Conservation (phyloP, 2,113 vertebrate genomes). For the Leptobrachium ailaonicum region DNA sequence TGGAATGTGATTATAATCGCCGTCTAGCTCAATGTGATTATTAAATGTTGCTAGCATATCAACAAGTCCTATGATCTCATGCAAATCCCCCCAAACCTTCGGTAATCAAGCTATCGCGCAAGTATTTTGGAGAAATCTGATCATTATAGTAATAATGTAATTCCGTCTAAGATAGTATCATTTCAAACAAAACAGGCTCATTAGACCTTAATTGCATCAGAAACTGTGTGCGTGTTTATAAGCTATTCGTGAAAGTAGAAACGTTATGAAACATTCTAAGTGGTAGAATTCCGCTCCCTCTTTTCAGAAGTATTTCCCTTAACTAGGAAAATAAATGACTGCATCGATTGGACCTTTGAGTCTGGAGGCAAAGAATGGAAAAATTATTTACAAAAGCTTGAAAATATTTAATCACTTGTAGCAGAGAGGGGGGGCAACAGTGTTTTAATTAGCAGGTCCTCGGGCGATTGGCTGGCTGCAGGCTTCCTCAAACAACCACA, state of each 20-base stretch:
- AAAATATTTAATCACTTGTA: conserved; percentile 97
- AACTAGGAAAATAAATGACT: conserved; percentile 78
- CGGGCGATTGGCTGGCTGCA: conserved; percentile 87
- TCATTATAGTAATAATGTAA: conserved; percentile 60
- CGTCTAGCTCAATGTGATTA: conserved; percentile 33
- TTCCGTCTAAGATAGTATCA: conserved; percentile 56
- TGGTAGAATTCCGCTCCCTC: conserved; percentile 63
- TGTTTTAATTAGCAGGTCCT: conserved; percentile 96
- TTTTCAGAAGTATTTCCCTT: conserved; percentile 70
- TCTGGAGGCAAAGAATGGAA: conserved; percentile 88
- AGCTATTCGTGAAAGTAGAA: conserved; percentile 64
- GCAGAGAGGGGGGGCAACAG: conserved; percentile 85
- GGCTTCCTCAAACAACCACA: conserved; percentile 90
- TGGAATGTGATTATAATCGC: conserved; percentile 29
- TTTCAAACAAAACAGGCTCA: conserved; percentile 65
- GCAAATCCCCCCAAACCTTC: conserved; percentile 52
- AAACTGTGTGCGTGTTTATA: conserved; percentile 63
- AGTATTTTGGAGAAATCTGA: conserved; percentile 62
- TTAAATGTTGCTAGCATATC: conserved; percentile 52
- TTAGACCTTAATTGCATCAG: conserved; percentile 67
- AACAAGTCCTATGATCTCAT: conserved; percentile 52
- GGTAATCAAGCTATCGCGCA: conserved; percentile 52
- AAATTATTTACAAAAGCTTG: conserved; percentile 97
- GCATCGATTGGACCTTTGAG: conserved; percentile 78
- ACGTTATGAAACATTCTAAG: conserved; percentile 66